Evolutionary conservation across 2,797 vertebrate genomes (phyloP), one percentile per base, ranked within the genome.

Genomic region (Yasuhikotakia modesta): DNA sequence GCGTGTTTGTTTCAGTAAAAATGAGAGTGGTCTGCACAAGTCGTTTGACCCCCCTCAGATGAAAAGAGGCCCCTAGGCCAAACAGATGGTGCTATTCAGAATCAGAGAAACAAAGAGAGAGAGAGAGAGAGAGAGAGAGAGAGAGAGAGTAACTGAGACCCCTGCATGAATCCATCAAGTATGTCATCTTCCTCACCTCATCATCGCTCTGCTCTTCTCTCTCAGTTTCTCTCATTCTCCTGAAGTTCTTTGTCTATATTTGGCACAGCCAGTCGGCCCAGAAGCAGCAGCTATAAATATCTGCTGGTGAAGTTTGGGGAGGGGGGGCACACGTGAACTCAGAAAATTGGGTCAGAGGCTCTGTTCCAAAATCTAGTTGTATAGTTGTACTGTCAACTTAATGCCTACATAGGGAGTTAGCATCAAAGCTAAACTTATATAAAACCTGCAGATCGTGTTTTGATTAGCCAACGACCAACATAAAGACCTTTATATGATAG

Each of bases 261-360:
- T 85, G 83, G 82, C 80, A 60, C 78, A 17, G 48, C 13, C 35
- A 64, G 69, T 48, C 65, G 55, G 43, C 45, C 52, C 73, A 82
- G 78, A 71, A 80, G 64, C 53, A 76, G 78, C 73, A 73, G 79
- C 81, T 79, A 85, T 82, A 86, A 83, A 83, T 83, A 86, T 71
- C 72, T 45, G n/a, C 22, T 60, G 13, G 24, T 11, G 17, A 53
- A 64, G 57, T 57, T 45, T 50, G 21, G 60, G 55, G 64, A 24
- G 63, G 53, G 21, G 16, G 14, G 14, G 32, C 45, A 35, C 43
- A 14, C 63, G 55, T 70, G 58, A 70, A 60, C 75, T 69, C 39
- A 50, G 27, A 67, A 45, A 73, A 61, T 17, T 24, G 21, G 81
- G 69, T 69, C 81, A 82, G 61, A 67, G 45, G 39, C 64, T 50